phyloP scores from a whole-genome alignment of 2,113 vertebrate genomes.

The Empidonax traillii region DNA sequence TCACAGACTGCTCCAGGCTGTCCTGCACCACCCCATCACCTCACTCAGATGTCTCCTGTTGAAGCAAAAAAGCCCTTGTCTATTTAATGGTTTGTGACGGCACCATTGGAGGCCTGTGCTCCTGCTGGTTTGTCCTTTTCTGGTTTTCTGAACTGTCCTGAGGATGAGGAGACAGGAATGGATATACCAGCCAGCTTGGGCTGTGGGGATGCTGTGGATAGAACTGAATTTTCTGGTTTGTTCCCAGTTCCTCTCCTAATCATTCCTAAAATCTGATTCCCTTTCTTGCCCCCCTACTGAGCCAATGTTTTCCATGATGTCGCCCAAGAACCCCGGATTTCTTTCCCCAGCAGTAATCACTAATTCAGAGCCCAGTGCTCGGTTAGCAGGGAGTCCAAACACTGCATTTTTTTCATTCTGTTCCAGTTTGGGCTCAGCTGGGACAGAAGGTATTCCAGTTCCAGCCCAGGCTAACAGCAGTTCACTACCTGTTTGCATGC shows the following conservation, averaged over 20 bases:
- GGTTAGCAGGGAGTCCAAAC: conserved; percentile 46
- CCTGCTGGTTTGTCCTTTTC: background rate
- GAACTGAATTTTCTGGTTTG: background rate
- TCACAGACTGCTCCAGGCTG: background rate
- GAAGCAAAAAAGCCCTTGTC: background rate
- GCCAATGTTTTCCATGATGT: background rate
- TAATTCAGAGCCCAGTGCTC: conserved; percentile 26
- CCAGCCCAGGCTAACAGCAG: background rate
- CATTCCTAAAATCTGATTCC: background rate
- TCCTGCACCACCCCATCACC: background rate
- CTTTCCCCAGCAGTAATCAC: background rate
- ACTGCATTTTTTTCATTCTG: conserved; percentile 53
- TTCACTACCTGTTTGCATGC: background rate
- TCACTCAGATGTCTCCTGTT: background rate
- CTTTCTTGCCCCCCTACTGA: background rate
- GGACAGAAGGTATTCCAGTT: background rate
- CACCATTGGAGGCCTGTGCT: background rate
- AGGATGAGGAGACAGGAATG: background rate
- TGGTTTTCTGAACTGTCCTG: background rate
- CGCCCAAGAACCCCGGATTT: conserved; percentile 15
- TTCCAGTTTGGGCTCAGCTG: conserved; percentile 26
- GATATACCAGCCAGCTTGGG: background rate
- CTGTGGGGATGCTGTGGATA: background rate
- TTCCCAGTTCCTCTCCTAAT: background rate
- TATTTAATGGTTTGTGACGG: background rate